Conservation (phyloP, 2,888 invertebrate genomes). For the Drosophila barbarae region DNA sequence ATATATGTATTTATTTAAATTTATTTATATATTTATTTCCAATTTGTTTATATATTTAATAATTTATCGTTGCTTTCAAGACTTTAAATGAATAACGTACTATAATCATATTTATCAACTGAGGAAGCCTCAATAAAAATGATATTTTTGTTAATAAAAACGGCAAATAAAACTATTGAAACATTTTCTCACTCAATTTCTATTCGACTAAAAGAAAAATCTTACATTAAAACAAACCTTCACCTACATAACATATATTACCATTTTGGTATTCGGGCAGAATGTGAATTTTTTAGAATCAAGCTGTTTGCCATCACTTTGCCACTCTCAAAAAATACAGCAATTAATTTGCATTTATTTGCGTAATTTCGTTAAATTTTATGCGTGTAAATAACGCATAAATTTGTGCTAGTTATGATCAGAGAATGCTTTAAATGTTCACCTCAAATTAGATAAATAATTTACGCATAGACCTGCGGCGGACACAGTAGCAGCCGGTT, state of each 20-base stretch:
- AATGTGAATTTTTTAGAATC: neutral
- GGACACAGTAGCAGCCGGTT: constrained; percentile 45
- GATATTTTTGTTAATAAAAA: neutral
- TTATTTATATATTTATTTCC: no score
- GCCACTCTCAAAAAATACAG: constrained; percentile 34
- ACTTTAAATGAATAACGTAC: no score
- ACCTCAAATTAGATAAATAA: constrained; percentile 23
- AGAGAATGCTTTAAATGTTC: constrained; percentile 56
- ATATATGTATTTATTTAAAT: no score
- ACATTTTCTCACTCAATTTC: neutral
- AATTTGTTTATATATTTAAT: no score
- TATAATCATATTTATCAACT: no score
- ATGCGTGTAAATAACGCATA: constrained; percentile 60
- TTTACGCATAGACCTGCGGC: constrained; percentile 18
- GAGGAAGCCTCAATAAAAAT: neutral
- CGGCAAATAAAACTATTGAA: neutral
- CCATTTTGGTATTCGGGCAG: neutral
- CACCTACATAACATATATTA: constrained; percentile 4
- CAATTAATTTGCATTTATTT: constrained; percentile 54
- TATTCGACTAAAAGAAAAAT: neutral
- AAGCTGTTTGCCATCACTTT: constrained; percentile 35
- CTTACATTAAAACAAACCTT: constrained; percentile 6
- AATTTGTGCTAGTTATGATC: constrained; percentile 55
- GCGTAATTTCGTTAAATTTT: constrained; percentile 27
- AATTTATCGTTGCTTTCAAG: no score